Percentiles rank a stretch among this genome's conserved stretches.
These are phyloP conservation scores for Cryptops parisi DNA, from an alignment of 2,888 invertebrate genomes.

Conservation along the genomic window DNA sequence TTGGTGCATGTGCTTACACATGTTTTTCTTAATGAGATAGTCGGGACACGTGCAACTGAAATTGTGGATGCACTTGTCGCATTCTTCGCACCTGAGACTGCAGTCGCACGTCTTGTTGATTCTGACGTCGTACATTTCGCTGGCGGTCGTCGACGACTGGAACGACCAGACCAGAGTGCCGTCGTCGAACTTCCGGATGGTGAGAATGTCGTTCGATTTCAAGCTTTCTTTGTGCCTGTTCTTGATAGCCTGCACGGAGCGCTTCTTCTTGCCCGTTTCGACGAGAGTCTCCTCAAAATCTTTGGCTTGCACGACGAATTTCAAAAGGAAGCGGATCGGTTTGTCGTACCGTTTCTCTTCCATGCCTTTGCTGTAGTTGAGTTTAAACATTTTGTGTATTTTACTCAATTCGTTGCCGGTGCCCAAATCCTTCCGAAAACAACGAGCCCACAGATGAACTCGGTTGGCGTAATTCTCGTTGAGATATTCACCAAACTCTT, in stretches of 20 bases:
- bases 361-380: neutral
- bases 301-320: neutral
- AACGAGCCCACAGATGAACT: conserved; percentile 15
- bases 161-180: neutral
- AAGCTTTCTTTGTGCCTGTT: neutral
- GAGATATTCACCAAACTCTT: conserved; percentile 1
- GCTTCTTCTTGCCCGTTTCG: neutral
- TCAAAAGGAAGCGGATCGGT: neutral
- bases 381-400: conserved; percentile 6
- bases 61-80: neutral
- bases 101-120: neutral
- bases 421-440: conserved; percentile 9
- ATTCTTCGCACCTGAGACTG: neutral
- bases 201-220: conserved; percentile 1
- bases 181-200: neutral
- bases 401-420: conserved; percentile 16
- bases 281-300: neutral
- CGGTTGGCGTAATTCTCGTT: conserved; percentile 4
- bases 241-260: neutral
- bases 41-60: conserved; percentile 5
- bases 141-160: neutral
- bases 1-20: conserved; percentile 8
- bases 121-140: neutral
- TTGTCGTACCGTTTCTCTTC: neutral
- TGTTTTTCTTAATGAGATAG: conserved; percentile 1